Conservation (phyloP, 2,888 invertebrate genomes). For the Agrotis exclamationis region DNA sequence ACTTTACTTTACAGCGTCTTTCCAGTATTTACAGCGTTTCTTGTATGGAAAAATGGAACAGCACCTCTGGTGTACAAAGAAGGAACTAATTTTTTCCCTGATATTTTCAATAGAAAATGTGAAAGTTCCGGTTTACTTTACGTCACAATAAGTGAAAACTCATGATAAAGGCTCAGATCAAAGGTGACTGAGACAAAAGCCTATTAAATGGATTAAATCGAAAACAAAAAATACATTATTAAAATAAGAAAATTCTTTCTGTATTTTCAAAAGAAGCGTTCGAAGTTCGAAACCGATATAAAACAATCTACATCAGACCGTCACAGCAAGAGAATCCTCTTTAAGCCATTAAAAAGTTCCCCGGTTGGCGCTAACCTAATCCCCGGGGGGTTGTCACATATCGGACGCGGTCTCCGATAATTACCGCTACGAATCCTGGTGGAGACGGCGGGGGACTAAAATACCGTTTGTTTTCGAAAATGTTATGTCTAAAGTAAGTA, state of each 20-base stretch:
- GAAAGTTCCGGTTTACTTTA: too few species aligned
- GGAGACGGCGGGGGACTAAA: neutral
- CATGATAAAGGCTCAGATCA: too few species aligned
- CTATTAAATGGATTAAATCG: too few species aligned
- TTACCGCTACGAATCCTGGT: conserved; percentile 15
- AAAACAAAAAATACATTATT: too few species aligned
- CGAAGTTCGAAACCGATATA: neutral
- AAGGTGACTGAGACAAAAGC: too few species aligned
- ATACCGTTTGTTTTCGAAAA: neutral
- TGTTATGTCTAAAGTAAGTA: neutral
- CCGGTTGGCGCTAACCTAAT: conserved; percentile 42
- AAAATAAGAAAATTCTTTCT: neutral
- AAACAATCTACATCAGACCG: conserved; percentile 17
- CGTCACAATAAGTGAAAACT: too few species aligned
- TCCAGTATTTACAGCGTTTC: too few species aligned
- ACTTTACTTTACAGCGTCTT: too few species aligned
- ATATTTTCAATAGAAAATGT: too few species aligned
- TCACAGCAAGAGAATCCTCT: conserved; percentile 34
- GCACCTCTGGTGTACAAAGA: too few species aligned
- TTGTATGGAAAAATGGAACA: too few species aligned
- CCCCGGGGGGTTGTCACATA: conserved; percentile 43
- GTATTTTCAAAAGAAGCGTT: neutral
- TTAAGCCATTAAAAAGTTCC: conserved; percentile 64
- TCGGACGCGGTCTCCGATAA: conserved; percentile 35
- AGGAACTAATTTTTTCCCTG: too few species aligned